Conservation (phyloP, 2,113 vertebrate species). For the Indicator indicator region DNA sequence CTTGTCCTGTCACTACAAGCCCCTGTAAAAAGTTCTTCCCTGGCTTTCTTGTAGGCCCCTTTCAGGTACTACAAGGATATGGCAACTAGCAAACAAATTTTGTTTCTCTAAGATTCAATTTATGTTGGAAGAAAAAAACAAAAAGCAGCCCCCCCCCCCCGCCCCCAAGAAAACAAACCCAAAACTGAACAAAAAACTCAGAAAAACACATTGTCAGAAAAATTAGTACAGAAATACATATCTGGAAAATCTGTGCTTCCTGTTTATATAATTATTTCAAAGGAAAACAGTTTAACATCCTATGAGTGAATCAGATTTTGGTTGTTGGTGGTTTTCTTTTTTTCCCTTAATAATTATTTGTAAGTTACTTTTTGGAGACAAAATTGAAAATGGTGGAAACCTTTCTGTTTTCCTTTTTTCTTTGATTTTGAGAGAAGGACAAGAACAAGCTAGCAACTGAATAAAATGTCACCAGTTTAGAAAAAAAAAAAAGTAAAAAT, state of each 20-base stretch:
- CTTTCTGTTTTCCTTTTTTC: background rate
- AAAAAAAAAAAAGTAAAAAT: background rate
- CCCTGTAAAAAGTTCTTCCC: too few species aligned
- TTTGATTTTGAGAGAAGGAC: background rate
- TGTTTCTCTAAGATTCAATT: background rate
- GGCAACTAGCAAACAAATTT: background rate
- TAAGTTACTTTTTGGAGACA: background rate
- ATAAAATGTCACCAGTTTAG: background rate
- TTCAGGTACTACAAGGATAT: background rate
- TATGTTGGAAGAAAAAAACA: background rate
- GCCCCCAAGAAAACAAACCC: background rate
- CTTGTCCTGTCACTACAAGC: too few species aligned
- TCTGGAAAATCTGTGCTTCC: background rate
- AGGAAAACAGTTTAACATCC: background rate
- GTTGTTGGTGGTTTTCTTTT: background rate
- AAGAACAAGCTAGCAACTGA: background rate
- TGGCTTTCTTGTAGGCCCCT: too few species aligned
- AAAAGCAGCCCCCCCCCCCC: accelerated
- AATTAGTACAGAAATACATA: background rate
- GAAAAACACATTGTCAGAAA: background rate
- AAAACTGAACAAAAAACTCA: background rate
- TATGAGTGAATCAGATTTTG: background rate
- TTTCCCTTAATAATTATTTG: background rate
- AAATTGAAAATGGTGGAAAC: background rate
- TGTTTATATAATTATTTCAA: background rate